Conservation (phyloP, 2,113 vertebrate species). For the Actenoides lindsayi region DNA sequence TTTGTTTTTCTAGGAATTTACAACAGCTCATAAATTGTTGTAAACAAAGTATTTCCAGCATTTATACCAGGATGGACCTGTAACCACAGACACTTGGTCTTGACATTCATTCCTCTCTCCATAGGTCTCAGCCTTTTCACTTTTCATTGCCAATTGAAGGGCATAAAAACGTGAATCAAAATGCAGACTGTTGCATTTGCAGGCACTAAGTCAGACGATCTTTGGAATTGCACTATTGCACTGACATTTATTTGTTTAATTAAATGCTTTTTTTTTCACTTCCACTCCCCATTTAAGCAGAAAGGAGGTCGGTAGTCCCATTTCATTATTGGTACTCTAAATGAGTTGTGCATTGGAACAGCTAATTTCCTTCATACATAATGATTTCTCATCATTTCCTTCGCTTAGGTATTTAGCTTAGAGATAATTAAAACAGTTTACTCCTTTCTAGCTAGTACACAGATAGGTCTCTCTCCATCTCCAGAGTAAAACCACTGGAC, state of each 20-base stretch:
- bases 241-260: not conserved
- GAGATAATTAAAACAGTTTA: not conserved
- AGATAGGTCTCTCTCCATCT: not conserved
- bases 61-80: not conserved
- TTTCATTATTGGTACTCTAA: not conserved
- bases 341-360: not conserved
- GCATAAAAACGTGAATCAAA: not conserved
- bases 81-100: not conserved
- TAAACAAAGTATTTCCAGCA: not conserved
- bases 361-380: not conserved
- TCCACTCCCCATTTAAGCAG: not conserved
- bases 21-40: not conserved
- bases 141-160: not conserved
- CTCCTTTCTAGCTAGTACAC: not conserved
- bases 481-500: not conserved
- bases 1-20: not conserved
- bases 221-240: not conserved
- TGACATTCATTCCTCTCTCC: fast-evolving
- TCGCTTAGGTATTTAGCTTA: not conserved
- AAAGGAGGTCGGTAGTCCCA: not conserved
- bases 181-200: not conserved
- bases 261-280: not conserved
- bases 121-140: not conserved
- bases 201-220: not conserved
- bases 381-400: not conserved